phyloP scores from a whole-genome alignment of 92 coral and sea anemone genomes.

The Metridium senile region DNA sequence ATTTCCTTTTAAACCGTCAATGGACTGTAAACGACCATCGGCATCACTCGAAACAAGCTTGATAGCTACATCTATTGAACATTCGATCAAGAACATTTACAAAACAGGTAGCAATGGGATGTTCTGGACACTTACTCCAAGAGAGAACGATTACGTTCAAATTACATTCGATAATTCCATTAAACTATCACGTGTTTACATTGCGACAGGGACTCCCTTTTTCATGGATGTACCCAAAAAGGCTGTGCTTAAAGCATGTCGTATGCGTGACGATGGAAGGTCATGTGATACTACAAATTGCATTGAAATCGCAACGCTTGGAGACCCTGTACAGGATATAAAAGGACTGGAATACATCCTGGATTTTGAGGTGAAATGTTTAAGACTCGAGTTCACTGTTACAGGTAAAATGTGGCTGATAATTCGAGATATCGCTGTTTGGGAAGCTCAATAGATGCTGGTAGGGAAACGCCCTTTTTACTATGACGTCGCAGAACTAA shows the following conservation, averaged over 20 bases:
- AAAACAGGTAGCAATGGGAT: background rate
- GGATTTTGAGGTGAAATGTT: slow-evolving; percentile 28
- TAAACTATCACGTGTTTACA: slow-evolving; percentile 9
- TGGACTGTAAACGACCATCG: slow-evolving; percentile 10
- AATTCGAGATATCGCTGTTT: slow-evolving; percentile 33
- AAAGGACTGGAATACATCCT: slow-evolving; percentile 10
- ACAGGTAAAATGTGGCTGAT: slow-evolving; percentile 16
- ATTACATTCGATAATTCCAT: slow-evolving; percentile 8
- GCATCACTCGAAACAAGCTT: slow-evolving; percentile 16
- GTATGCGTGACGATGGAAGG: background rate
- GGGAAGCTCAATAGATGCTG: slow-evolving; percentile 5
- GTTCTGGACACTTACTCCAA: slow-evolving; percentile 27
- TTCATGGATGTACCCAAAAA: slow-evolving; percentile 9
- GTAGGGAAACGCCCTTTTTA: background rate
- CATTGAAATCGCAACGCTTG: slow-evolving; percentile 8
- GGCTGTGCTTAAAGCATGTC: slow-evolving; percentile 17
- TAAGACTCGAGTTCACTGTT: slow-evolving; percentile 12
- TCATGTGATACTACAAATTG: slow-evolving; percentile 14
- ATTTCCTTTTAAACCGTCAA: slow-evolving; percentile 1
- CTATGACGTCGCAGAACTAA: too few species aligned
- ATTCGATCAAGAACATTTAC: background rate
- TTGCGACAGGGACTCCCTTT: slow-evolving; percentile 20
- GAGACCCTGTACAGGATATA: slow-evolving; percentile 35
- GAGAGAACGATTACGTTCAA: slow-evolving; percentile 16
- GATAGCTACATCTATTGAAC: background rate